phyloP scores from a whole-genome alignment of 2,113 vertebrate genomes.

The Nestor notabilis region DNA sequence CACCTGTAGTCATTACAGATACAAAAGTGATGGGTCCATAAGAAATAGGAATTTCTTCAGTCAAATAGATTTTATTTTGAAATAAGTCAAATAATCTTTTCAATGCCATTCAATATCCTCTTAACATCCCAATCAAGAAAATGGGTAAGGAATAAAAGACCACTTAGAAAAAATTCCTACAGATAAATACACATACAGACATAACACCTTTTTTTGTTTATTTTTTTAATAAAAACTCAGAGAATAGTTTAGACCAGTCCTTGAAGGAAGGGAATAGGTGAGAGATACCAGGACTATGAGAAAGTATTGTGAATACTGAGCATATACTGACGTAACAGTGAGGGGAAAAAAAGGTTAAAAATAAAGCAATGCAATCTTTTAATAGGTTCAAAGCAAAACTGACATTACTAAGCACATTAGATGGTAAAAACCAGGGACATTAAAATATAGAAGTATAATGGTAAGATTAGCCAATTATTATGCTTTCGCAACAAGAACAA shows the following conservation, averaged over 20 bases:
- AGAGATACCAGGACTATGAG: background rate
- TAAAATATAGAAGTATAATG: background rate
- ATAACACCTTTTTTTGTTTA: background rate
- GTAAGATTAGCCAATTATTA: background rate
- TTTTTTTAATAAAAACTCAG: background rate
- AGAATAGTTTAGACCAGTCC: background rate
- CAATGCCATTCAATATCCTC: background rate
- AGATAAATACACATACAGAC: background rate
- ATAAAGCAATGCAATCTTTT: background rate
- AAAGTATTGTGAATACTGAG: background rate
- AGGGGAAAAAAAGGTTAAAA: background rate
- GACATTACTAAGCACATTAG: background rate
- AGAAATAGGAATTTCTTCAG: background rate
- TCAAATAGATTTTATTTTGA: background rate
- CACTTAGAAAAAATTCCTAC: background rate
- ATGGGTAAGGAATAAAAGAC: accelerated
- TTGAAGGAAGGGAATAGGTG: background rate
- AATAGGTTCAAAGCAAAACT: background rate
- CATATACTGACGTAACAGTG: background rate
- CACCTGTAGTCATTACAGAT: background rate
- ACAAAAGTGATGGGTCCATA: background rate
- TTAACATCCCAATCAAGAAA: background rate
- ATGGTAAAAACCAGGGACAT: background rate
- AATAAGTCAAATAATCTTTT: background rate
- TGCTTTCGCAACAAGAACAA: background rate